phyloP scores from a whole-genome alignment of 2,113 vertebrate genomes.

The Gymnorhina tibicen region DNA sequence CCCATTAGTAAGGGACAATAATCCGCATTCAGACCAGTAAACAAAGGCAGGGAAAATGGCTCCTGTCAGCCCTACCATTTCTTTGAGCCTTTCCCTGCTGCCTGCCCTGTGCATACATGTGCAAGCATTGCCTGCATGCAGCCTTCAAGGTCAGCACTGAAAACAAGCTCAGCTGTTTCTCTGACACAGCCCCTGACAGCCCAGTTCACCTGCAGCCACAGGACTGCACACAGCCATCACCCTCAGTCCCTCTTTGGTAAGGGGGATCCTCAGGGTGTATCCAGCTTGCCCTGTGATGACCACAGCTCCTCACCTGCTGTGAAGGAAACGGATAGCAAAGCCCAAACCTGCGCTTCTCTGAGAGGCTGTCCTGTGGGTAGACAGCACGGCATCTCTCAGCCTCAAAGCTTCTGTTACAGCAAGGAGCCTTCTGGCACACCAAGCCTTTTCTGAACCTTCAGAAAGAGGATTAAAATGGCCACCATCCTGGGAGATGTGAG shows the following conservation, averaged over 20 bases:
- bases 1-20: rapidly evolving
- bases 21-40: neutral
- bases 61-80: neutral
- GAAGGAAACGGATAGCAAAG: neutral
- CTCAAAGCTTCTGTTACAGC: neutral
- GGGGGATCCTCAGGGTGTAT: neutral
- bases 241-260: neutral
- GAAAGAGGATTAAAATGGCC: neutral
- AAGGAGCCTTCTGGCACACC: neutral
- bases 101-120: rapidly evolving
- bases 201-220: neutral
- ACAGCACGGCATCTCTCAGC: neutral
- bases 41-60: neutral
- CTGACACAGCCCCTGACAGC: neutral
- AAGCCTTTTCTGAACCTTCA: neutral
- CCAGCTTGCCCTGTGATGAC: neutral
- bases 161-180: neutral
- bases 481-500: neutral
- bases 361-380: neutral
- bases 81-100: neutral
- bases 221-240: neutral
- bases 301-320: neutral
- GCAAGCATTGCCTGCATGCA: rapidly evolving
- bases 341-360: neutral
- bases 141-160: neutral